Percentiles rank a stretch among this genome's conserved stretches.
phyloP scores from a whole-genome alignment of 2,113 vertebrate species.

The Phylloscopus trochilus region DNA sequence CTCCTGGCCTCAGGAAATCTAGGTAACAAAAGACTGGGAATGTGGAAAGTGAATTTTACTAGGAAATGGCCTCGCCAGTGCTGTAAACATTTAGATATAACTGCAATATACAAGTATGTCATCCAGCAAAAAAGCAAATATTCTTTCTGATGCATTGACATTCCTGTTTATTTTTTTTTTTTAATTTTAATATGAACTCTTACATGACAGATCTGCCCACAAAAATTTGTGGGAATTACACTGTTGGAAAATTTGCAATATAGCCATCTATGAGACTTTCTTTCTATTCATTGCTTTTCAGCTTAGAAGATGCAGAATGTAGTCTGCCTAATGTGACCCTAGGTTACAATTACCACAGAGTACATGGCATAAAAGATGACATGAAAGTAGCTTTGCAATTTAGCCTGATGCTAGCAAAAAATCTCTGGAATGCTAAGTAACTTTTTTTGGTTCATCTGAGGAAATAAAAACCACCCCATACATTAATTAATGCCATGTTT shows the following conservation, averaged over 20 bases:
- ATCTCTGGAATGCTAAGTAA: background rate
- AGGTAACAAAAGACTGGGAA: background rate
- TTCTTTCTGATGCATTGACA: background rate
- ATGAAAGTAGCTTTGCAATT: background rate
- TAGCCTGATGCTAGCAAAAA: background rate
- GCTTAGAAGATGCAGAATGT: background rate
- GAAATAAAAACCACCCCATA: background rate
- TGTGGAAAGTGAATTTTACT: background rate
- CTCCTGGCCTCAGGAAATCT: background rate
- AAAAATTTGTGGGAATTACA: background rate
- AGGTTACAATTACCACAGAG: background rate
- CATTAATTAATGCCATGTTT: background rate
- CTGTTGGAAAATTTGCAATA: background rate
- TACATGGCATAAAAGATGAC: background rate
- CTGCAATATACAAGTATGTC: background rate
- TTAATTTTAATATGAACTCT: background rate
- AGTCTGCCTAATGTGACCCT: background rate
- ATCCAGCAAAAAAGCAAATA: background rate
- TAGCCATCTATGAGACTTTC: background rate
- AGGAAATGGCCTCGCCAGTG: accelerated
- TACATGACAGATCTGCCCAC: background rate
- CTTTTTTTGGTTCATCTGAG: background rate
- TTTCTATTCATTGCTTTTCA: background rate
- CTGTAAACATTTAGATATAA: background rate
- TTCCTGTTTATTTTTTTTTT: background rate